phyloP scores from a whole-genome alignment of 2,797 vertebrate genomes.

The Craterocephalus amniculus region DNA sequence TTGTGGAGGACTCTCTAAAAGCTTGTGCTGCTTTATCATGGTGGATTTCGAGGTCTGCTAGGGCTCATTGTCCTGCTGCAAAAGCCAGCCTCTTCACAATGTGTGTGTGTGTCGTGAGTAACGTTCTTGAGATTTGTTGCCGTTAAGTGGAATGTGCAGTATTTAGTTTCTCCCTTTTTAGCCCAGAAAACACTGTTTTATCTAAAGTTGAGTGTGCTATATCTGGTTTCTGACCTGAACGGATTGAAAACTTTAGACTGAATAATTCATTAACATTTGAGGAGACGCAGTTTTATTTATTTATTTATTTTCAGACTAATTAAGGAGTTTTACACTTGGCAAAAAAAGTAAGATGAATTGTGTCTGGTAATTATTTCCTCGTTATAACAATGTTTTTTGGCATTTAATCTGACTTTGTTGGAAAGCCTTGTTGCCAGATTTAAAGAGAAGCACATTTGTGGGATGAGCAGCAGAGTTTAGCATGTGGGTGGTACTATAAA shows the following conservation, averaged over 20 bases:
- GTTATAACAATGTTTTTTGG: too few species aligned
- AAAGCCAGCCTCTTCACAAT: slow-evolving; percentile 1
- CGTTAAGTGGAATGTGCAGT: neutral
- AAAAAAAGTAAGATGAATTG: too few species aligned
- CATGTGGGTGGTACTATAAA: too few species aligned
- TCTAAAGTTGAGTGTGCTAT: neutral
- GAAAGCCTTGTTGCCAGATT: too few species aligned
- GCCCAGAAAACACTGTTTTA: slow-evolving; percentile 3
- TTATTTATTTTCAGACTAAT: too few species aligned
- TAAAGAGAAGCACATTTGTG: too few species aligned
- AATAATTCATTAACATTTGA: neutral
- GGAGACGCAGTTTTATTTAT: neutral
- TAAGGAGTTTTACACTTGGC: too few species aligned
- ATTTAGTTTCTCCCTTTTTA: slow-evolving; percentile 6
- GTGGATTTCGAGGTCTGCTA: slow-evolving; percentile 19
- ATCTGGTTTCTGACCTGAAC: neutral
- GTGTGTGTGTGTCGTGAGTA: slow-evolving; percentile 3
- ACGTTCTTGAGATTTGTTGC: slow-evolving; percentile 8
- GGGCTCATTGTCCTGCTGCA: neutral
- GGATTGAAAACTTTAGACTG: neutral
- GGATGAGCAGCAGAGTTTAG: too few species aligned
- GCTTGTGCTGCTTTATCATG: slow-evolving; percentile 9
- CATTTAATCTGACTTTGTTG: too few species aligned
- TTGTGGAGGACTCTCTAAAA: slow-evolving; percentile 3
- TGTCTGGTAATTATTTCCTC: too few species aligned